phyloP scores from a whole-genome alignment of 2,888 invertebrate genomes.

The Harpalus rufipes region DNA sequence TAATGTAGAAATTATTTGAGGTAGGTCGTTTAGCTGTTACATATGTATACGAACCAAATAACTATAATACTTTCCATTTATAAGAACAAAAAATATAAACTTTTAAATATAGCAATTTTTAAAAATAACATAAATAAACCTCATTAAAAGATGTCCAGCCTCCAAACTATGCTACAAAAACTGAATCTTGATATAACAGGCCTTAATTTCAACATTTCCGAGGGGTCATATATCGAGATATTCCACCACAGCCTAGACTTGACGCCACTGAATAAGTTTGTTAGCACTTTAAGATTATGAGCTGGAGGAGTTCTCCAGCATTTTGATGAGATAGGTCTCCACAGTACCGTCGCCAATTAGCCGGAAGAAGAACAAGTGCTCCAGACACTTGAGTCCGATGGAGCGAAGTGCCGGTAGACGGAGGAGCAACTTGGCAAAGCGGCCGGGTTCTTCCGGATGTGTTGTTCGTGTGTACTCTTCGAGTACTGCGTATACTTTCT shows the following conservation, averaged over 20 bases:
- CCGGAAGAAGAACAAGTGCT: conserved; percentile 96
- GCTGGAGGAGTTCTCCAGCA: conserved; percentile 84
- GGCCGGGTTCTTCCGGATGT: conserved; percentile 94
- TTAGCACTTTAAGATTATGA: conserved; percentile 71
- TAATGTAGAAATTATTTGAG: too few relatives aligned
- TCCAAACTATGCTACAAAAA: conserved; percentile 22
- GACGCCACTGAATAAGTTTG: conserved; percentile 37
- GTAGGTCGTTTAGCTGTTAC: too few relatives aligned
- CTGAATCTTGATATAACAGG: conserved; percentile 39
- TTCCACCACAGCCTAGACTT: conserved; percentile 62
- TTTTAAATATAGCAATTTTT: conserved; percentile 54
- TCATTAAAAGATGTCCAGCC: conserved; percentile 31
- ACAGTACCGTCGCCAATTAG: conserved; percentile 92
- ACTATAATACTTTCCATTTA: conserved; percentile 52
- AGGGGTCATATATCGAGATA: conserved; percentile 47
- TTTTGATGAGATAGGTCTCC: conserved; percentile 90
- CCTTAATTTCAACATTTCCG: conserved; percentile 43
- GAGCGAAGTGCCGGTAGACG: conserved; percentile 93
- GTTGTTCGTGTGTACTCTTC: conserved; percentile 95
- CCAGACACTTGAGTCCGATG: conserved; percentile 95
- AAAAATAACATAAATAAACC: conserved; percentile 50
- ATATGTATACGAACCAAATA: conserved; percentile 30
- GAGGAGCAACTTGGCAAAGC: conserved; percentile 96
- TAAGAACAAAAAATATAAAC: conserved; percentile 46
- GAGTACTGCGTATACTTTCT: conserved; percentile 96